Base-by-base conservation (phyloP, 2,113 vertebrate species). In the Osmerus mordax region DNA sequence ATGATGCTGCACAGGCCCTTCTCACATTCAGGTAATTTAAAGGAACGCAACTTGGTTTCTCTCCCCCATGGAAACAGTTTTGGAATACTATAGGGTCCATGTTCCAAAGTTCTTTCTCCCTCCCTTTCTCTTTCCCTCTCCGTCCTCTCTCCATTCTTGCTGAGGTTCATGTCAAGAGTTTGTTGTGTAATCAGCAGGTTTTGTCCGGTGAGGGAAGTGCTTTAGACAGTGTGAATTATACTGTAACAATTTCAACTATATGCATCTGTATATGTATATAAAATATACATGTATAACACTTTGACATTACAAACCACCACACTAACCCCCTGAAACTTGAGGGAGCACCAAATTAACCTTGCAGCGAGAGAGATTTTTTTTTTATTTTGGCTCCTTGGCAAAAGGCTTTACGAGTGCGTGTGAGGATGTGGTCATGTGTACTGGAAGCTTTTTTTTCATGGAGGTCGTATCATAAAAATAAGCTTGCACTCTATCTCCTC, bases 351-450 rank as follows among this genome's bases (percentile, higher is more conserved):
- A 23, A 79, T 76, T 71, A 68, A 62, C 41, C 53, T 53, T 68
- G 70, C 54, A 60, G 73, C 68, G 59, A 65, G 41, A 83, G 67
- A 74, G 28, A 68, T n/a, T n/a, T n/a, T n/a, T n/a, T n/a, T n/a
- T n/a, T n/a, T 53, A 65, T 76, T 83, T 82, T 77, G 75, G 78
- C 78, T 74, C 59, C 3, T 7, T 55, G 73, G 65, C 28, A 58
- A 67, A 65, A 41, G 7, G 54, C 69, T 73, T 80, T 63, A 62
- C 47, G 67, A 73, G 65, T 54, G 65, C 19, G 21, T 18, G 56
- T 9, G 18, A 74, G 68, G 82, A 83, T 83, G 77, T 74, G 73
- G 70, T 87, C 81, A 79, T 80, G 76, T 84, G 66, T 75, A 52
- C 13, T 63, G 64, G 76, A n/a, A 63, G 73, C 54, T 67, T 61